These are phyloP conservation scores for Nemurella pictetii DNA, from an alignment of 2,888 invertebrate species.

Conservation along the genomic window DNA sequence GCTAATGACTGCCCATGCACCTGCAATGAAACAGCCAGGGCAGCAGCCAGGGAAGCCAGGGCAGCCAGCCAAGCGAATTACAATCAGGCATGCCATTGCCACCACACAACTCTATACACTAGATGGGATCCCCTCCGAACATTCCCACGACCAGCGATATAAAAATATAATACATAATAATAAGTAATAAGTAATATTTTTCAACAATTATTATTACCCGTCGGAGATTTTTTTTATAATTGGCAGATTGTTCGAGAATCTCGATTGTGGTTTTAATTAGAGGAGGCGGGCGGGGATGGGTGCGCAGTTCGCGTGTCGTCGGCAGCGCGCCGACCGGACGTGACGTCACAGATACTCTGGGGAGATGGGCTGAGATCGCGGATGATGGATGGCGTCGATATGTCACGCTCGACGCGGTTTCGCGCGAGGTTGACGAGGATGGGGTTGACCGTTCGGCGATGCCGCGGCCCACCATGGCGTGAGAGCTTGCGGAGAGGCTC, in stretches of 20 bases:
- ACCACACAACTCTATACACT: background rate
- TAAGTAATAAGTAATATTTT: background rate
- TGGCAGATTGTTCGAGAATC: slow-evolving; percentile 25
- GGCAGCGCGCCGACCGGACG: background rate
- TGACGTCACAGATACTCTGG: slow-evolving; percentile 12
- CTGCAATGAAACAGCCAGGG: background rate
- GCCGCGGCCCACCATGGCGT: too few relatives aligned
- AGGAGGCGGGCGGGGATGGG: too few relatives aligned
- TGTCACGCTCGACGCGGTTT: background rate
- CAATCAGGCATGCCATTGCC: background rate
- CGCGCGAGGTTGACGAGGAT: background rate
- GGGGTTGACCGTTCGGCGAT: background rate
- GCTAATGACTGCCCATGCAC: background rate
- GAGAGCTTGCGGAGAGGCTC: too few relatives aligned
- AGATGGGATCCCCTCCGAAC: background rate
- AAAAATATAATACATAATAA: slow-evolving; percentile 5
- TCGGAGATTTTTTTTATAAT: slow-evolving; percentile 18
- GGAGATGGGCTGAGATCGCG: background rate
- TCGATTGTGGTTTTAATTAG: slow-evolving; percentile 28
- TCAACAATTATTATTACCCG: slow-evolving; percentile 8
- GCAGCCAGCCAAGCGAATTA: background rate
- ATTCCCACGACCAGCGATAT: background rate
- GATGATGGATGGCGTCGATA: slow-evolving; percentile 28
- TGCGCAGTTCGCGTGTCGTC: background rate
- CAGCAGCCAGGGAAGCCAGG: too few relatives aligned